Evolutionary conservation across 2,113 vertebrate genomes (phyloP), one percentile per base, ranked within the genome.

Genomic region (Pontoporia blainvillei): DNA sequence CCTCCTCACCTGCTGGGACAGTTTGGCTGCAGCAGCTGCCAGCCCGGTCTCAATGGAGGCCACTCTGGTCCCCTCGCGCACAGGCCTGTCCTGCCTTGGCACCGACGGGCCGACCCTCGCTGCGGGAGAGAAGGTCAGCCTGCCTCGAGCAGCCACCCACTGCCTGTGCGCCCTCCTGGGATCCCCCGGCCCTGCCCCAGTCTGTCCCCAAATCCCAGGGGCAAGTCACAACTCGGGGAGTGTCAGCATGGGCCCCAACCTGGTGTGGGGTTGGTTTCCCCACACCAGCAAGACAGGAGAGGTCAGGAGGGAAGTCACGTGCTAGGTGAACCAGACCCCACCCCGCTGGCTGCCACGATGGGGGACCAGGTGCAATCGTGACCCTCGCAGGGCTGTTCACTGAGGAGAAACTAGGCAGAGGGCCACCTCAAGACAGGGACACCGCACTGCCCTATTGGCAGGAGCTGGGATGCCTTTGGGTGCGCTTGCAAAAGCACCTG

Each of bases 41-140:
- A 99, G 98, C 52, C 99, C 99, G 0, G 99, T 99, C 97, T 99
- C 99, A 72, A 99, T 99, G 96, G 99, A 99, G n/a, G 99, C 99
- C 59, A 99, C 99, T 86, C 99, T 98, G 0, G 99, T 99, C 46
- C 99, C 99, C 75, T 99, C 99, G 44, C 99, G 99, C n/a, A 99
- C 99, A 0, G 99, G 99, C 92, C 99, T 98, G 98, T 99, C 99
- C 94, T 99, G 99, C 61, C 99, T 98, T 17, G 99, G 99, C 97
- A 99, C 99, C 0, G 99, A 99, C 5, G 99, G 99, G 57, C 99
- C 99, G 0, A 99, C 99, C 21, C 99, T 99, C 6, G 99, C 99
- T 99, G 98, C 23, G 1, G 85, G 92, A 97, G 93, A 97, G 84
- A 98, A 98, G 41, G 29, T 36, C 75, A 91, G 34, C 17, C 39